Percentiles rank a stretch among this genome's conserved stretches.
These are phyloP conservation scores for Tenualosa thibaudeaui DNA, from an alignment of 2,797 vertebrate species.

Conservation along the genomic window DNA sequence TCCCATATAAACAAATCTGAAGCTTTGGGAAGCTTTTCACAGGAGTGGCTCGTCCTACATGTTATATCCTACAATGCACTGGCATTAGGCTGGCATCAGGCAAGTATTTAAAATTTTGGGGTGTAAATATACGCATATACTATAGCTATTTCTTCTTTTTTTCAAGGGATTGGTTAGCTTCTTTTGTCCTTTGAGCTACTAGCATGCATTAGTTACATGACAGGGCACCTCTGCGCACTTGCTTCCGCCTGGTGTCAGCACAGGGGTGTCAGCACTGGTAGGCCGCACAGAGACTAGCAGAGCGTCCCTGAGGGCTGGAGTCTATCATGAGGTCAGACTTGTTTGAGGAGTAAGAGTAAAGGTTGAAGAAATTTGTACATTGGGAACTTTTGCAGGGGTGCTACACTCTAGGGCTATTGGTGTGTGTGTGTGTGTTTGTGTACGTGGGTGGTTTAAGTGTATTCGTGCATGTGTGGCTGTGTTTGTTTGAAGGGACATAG, in stretches of 20 bases:
- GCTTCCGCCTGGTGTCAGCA: constrained; percentile 38
- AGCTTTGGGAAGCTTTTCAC: constrained; percentile 39
- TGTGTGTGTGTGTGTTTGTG: constrained; percentile 9
- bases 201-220: constrained; percentile 66
- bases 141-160: not conserved
- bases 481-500: not conserved
- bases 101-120: not conserved
- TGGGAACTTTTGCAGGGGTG: constrained; percentile 45
- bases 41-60: constrained; percentile 28
- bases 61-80: constrained; percentile 47
- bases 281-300: constrained; percentile 16
- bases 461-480: constrained; percentile 19
- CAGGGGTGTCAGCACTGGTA: not conserved
- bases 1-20: constrained; percentile 33
- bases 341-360: constrained; percentile 25
- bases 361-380: constrained; percentile 49
- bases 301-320: constrained; percentile 6
- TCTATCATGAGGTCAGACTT: constrained; percentile 21
- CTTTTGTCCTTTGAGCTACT: constrained; percentile 53
- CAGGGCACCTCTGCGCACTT: constrained; percentile 57
- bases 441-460: not conserved
- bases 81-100: constrained; percentile 49
- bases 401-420: constrained; percentile 29
- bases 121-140: constrained; percentile 16
- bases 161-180: constrained; percentile 19